Evolutionary conservation across 2,888 invertebrate genomes (phyloP), one percentile per base, ranked within the genome.

Genomic region (Caenorhabditis wallacei): DNA sequence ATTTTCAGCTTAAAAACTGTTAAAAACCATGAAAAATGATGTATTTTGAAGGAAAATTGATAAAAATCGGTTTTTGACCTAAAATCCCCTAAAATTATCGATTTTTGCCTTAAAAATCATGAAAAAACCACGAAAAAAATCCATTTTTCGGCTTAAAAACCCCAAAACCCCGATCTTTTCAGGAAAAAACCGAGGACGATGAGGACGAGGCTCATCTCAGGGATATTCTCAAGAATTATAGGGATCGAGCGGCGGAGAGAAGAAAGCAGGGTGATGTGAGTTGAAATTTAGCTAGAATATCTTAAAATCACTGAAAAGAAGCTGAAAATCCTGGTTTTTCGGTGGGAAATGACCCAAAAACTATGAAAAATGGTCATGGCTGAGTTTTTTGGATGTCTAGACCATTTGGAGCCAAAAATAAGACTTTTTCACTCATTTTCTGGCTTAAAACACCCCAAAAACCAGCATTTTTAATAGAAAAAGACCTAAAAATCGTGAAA

Each of bases 181-280:
- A 84, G 68, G 88, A 90, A 30, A 87, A 88, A 56, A 78, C 81
- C 1, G 88, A 90, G 56, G 87, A 78, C 5, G 89, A 90, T 46
- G 90, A 91, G 56, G 88, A 90, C 3, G 89, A 90, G n/a, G 88
- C 86, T 18, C 57, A 84, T n/a, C 79, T 92, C 46, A 86, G 84
- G 37, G 86, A 88, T 51, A 90, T 92, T 70, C 64, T 92, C 75
- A 88, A 90, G 68, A 91, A 90, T 53, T 92, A 92, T 80, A 86
- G 92, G 18, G 92, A 92, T 87, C 90, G 93, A 88, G 94, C 92
- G 7, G 89, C 89, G n/a, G 91, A 91, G 61, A 69, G 92, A 10
- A 61, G 91, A 11, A 91, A 89, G 53, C 89, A 89, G 48, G 87
- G 87, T 40, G 88, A 87, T 66, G 88, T 85, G 22, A 70, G 82